phyloP scores from a whole-genome alignment of 1,140 invertebrate species.

The Asbolus verrucosus region DNA sequence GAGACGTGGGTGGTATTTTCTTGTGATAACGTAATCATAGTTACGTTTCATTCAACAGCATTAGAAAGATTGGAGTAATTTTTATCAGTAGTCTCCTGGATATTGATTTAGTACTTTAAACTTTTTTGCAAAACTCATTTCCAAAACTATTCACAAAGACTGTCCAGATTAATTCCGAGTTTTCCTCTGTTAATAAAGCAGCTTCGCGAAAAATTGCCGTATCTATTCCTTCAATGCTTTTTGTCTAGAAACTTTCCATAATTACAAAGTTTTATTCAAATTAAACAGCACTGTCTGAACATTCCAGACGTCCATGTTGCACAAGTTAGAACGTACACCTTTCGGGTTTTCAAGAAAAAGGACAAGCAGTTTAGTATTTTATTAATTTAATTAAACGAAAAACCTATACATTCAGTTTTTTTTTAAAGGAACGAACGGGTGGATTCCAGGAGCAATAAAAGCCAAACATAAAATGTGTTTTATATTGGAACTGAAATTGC shows the following conservation, averaged over 20 bases:
- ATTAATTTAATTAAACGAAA: constrained; percentile 37
- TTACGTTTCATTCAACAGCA: no score
- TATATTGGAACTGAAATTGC: constrained; percentile 26
- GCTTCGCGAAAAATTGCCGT: not conserved
- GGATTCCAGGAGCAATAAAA: constrained; percentile 14
- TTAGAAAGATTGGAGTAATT: no score
- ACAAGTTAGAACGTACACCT: constrained; percentile 10
- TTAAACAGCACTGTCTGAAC: constrained; percentile 12
- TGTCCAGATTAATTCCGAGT: no score
- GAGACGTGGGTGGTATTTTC: no score
- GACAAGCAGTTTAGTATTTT: not conserved
- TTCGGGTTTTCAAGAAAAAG: constrained; percentile 20
- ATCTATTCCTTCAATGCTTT: not conserved
- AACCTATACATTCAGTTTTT: constrained; percentile 9
- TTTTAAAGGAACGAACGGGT: constrained; percentile 4
- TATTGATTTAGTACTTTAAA: no score
- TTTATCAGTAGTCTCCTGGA: no score
- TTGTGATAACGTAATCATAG: no score
- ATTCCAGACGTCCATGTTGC: constrained; percentile 24
- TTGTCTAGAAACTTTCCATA: constrained; percentile 3
- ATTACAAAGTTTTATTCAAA: constrained; percentile 25
- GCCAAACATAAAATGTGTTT: constrained; percentile 19
- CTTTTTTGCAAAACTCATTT: no score
- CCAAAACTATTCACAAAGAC: no score
- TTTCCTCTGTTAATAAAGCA: not conserved